Base-by-base conservation (phyloP, 92 coral and sea anemone genomes). In the Diadumene lineata region DNA sequence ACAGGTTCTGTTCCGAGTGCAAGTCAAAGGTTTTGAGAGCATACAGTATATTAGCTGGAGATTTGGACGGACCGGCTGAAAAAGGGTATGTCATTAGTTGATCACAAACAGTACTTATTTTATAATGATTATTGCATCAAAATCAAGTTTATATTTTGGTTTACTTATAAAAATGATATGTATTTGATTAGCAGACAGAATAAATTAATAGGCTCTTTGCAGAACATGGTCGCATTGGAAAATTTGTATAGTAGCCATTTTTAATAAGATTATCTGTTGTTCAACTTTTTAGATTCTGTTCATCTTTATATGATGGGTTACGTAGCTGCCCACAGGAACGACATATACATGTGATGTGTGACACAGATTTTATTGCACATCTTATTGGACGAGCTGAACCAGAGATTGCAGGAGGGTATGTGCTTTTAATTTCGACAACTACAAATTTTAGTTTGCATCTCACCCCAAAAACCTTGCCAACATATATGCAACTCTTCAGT, bases 321-420 rank as follows among this genome's bases (percentile, higher is more conserved):
- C 89, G 89, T 74, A 87, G 96, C 50, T 96, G 99, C 84, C 97
- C 97, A 23, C 86, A 89, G 53, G 97, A 96, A 55, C 84, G 94
- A 34, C 99, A 96, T 60, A 86, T 96, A 46, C 99, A 96, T 77
- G 99, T 96, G 17, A 79, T 82, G 15, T 87, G 99, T 58, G 97
- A 96, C 74, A 93, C 94, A 55, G 97, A 86, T 50, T 92, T 92
- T 50, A 84, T 96, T 48, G 97, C 99, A 1, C 92, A 89, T 64
- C 84, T 96, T 38, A 86, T 96, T 66, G 96, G 97, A 56, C 72
- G 94, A 44, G 99, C 99, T 19, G 99, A 96, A 72, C 99, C 97
- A 31, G 99, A 96, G 73, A 79, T 96, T 25, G 93, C 99, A 43
- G 99, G 96, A 79, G 92, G 93, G 99, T 96, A 78, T 56, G 92